Evolutionary conservation across 1,140 invertebrate species (phyloP).

Genomic region (Pogonognathellus flavescens): DNA sequence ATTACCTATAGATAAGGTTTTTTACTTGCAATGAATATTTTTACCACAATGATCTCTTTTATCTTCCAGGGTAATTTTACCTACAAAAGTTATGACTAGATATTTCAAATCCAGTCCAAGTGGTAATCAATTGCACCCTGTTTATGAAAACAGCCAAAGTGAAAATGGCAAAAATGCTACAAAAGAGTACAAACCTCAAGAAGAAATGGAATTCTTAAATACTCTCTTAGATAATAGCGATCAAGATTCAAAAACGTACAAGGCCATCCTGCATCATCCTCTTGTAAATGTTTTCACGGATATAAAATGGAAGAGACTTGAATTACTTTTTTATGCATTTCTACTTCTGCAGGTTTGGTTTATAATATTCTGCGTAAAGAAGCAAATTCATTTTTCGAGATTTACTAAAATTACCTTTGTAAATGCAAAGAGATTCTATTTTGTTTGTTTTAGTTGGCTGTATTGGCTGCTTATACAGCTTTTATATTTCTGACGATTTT

Average conservation of each 20-base stretch:
- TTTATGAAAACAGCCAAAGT: not conserved
- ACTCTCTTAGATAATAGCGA: conserved; percentile 40
- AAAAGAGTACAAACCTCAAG: conserved; percentile 1
- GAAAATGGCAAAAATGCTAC: not conserved
- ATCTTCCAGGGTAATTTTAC: not conserved
- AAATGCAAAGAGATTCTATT: not conserved
- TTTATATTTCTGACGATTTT: conserved; percentile 56
- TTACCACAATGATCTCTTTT: not conserved
- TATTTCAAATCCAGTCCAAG: not conserved
- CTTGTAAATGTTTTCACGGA: conserved; percentile 62
- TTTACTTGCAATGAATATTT: too few relatives aligned
- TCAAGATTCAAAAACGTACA: conserved; percentile 18
- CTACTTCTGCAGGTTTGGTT: conserved; percentile 53
- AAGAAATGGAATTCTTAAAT: conserved; percentile 60
- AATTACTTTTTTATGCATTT: conserved; percentile 53
- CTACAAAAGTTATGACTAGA: not conserved
- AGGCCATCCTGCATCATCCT: conserved; percentile 58
- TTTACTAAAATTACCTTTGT: too few relatives aligned
- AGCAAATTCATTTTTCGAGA: not conserved
- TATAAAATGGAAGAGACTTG: conserved; percentile 61
- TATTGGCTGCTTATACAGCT: conserved; percentile 48
- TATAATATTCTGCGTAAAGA: not conserved
- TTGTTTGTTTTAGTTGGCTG: conserved; percentile 27
- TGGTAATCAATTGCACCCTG: not conserved
- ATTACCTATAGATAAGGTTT: too few relatives aligned